These are phyloP conservation scores for Taenioides sp. DNA, from an alignment of 2,797 vertebrate species.

Conservation along the genomic window DNA sequence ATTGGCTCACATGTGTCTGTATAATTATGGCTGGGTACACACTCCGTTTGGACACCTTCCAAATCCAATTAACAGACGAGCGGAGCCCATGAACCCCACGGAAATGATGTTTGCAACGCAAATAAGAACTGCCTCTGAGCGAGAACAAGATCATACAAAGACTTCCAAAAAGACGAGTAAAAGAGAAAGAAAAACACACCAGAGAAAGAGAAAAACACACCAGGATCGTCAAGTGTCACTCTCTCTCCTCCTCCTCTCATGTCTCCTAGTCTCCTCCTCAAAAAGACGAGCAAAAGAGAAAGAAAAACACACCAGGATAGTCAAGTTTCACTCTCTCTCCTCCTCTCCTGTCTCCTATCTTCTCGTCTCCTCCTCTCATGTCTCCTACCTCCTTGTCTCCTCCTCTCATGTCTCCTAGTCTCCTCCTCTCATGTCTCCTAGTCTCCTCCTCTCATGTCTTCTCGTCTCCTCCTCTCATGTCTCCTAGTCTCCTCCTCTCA, in stretches of 20 bases:
- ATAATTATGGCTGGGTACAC: slow-evolving; percentile 68
- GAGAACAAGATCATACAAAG: too few relatives aligned
- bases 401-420: too few relatives aligned
- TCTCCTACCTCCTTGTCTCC: too few relatives aligned
- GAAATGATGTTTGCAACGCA: slow-evolving; percentile 67
- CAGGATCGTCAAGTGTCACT: background rate
- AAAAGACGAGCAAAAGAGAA: too few relatives aligned
- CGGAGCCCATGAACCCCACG: slow-evolving; percentile 53
- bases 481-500: too few relatives aligned
- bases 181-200: slow-evolving; percentile 2
- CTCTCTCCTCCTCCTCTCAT: background rate
- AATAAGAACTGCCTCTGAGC: too few relatives aligned
- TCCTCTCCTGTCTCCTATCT: background rate
- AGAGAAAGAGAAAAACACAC: slow-evolving; percentile 18
- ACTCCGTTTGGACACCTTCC: slow-evolving; percentile 67
- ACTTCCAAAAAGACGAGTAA: slow-evolving; percentile 5
- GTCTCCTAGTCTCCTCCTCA: background rate
- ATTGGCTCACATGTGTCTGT: slow-evolving; percentile 19
- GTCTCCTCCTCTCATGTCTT: too few relatives aligned
- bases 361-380: too few relatives aligned
- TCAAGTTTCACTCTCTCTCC: background rate
- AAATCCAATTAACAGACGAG: slow-evolving; percentile 73
- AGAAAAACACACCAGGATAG: too few relatives aligned
- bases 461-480: too few relatives aligned
- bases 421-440: too few relatives aligned